A percentile compares a stretch with the other conserved stretches of the same genome.
Conservation (phyloP, 2,888 invertebrate species). For the Tuberolachnus salignus region DNA sequence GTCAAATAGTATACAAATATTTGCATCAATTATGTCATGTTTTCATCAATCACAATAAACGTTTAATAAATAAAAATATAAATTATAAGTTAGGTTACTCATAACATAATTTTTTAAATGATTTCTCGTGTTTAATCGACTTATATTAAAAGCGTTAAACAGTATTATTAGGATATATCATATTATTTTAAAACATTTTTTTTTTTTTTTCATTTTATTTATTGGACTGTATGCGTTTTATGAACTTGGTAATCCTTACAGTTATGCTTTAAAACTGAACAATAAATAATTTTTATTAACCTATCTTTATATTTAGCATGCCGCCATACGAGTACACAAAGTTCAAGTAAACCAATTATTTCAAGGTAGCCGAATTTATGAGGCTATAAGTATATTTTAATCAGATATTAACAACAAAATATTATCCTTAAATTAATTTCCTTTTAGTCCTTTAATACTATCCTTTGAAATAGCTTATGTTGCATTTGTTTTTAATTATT, state of each 20-base stretch:
- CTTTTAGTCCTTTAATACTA: slow-evolving; percentile 51
- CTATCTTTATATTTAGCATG: slow-evolving; percentile 50
- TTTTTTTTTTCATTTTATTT: neutral
- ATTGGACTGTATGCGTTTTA: slow-evolving; percentile 16
- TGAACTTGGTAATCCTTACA: neutral
- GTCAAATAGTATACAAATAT: slow-evolving; percentile 45
- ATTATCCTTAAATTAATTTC: slow-evolving; percentile 17
- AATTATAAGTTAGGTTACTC: neutral
- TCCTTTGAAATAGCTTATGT: slow-evolving; percentile 49
- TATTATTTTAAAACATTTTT: neutral
- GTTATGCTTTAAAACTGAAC: slow-evolving; percentile 36
- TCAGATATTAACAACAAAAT: slow-evolving; percentile 7
- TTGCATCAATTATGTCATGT: neutral
- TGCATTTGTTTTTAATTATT: slow-evolving; percentile 56
- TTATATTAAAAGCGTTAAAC: neutral
- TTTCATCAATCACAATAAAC: no score
- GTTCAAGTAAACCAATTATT: slow-evolving; percentile 39
- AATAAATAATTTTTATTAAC: slow-evolving; percentile 36
- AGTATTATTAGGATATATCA: neutral
- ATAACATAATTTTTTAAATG: neutral
- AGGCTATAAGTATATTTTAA: slow-evolving; percentile 44
- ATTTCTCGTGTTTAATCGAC: neutral
- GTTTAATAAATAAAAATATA: neutral
- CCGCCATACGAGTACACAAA: slow-evolving; percentile 26
- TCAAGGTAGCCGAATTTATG: slow-evolving; percentile 26